These are phyloP conservation scores for Peromyscus californicus DNA, from an alignment of 2,113 vertebrate species.

Conservation along the genomic window DNA sequence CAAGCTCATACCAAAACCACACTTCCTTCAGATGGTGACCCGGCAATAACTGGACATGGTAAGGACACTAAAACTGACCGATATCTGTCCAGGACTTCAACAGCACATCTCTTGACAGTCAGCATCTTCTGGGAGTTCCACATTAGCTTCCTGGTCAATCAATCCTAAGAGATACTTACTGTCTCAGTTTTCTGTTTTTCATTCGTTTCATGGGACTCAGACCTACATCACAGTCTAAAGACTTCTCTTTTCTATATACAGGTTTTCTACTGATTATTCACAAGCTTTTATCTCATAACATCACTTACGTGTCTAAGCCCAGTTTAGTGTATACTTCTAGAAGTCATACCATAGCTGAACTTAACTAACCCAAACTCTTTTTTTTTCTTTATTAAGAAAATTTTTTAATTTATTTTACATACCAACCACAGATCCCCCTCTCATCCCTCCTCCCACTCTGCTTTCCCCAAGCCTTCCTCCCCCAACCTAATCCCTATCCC, in stretches of 20 bases:
- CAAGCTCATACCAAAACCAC: background rate
- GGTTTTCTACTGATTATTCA: background rate
- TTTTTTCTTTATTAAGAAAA: no score
- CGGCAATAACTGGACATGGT: background rate
- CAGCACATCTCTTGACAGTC: background rate
- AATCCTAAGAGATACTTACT: background rate
- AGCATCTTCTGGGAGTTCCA: background rate
- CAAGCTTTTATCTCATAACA: background rate
- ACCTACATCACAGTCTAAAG: background rate
- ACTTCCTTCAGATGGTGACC: background rate
- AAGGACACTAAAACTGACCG: rapidly evolving
- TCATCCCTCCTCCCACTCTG: no score
- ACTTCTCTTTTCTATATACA: background rate
- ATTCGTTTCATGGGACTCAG: background rate
- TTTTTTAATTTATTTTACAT: no score
- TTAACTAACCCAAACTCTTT: background rate
- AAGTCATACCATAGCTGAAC: background rate
- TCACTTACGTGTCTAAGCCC: background rate
- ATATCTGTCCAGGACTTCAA: background rate
- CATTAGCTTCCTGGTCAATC: background rate
- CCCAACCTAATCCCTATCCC: no score
- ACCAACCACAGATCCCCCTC: no score
- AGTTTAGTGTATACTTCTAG: background rate
- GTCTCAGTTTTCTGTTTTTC: background rate
- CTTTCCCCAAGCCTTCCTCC: no score